Conservation (phyloP, 1,140 invertebrate genomes). For the Pseudobourletiella spinata region DNA sequence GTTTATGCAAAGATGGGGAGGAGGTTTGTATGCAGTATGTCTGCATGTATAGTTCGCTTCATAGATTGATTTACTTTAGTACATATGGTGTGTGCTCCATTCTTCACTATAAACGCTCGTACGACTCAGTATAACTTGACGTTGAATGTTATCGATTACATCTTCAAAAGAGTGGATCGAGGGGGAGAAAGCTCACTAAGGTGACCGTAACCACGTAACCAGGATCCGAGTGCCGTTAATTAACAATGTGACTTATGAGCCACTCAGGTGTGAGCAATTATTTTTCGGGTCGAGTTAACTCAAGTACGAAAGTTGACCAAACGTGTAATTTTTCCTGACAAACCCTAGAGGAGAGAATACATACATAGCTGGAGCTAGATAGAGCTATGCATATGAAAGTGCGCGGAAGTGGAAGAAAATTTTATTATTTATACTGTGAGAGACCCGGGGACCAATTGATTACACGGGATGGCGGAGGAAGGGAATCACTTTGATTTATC, state of each 20-base stretch:
- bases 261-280: constrained; percentile 6
- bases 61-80: no score
- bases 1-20: no score
- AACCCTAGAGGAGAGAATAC: not conserved
- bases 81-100: no score
- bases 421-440: not conserved
- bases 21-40: no score
- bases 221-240: not conserved
- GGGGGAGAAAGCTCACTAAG: not conserved
- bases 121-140: not conserved
- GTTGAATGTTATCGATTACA: not conserved
- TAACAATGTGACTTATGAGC: not conserved
- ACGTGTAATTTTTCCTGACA: not conserved
- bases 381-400: not conserved
- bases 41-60: not conserved
- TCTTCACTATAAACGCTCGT: no score
- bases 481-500: no score
- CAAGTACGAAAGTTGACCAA: not conserved
- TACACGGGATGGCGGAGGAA: no score
- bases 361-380: not conserved
- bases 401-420: not conserved
- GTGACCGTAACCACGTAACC: not conserved
- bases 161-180: not conserved
- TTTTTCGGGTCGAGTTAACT: not conserved
- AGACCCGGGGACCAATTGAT: no score